These are phyloP conservation scores for Craniophora ligustri DNA, from an alignment of 2,888 invertebrate species.

Conservation along the genomic window DNA sequence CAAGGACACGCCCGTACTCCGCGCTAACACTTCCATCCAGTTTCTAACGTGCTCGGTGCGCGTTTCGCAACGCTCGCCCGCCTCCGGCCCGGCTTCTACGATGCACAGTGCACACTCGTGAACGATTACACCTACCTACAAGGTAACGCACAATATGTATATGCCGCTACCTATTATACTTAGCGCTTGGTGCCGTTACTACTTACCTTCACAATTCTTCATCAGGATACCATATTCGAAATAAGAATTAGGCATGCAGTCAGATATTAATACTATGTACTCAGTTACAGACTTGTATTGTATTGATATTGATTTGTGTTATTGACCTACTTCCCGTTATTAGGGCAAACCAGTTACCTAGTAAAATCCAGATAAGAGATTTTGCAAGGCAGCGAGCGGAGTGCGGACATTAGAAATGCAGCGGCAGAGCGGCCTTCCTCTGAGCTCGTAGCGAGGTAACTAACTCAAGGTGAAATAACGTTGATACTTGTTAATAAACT, in stretches of 20 bases:
- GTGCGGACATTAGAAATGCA: constrained; percentile 78
- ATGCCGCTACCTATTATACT: constrained; percentile 59
- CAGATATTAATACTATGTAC: too few species aligned
- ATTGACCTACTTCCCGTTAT: constrained; percentile 61
- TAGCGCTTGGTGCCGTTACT: constrained; percentile 50
- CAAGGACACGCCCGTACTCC: constrained; percentile 88
- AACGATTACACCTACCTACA: constrained; percentile 75
- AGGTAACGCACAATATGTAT: constrained; percentile 74
- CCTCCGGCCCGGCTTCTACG: constrained; percentile 74
- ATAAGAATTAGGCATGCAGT: neutral
- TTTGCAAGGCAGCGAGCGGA: constrained; percentile 69
- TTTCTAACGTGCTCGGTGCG: constrained; percentile 85
- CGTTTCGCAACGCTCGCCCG: constrained; percentile 83
- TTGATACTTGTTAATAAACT: constrained; percentile 77
- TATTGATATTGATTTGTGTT: too few species aligned
- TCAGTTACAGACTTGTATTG: too few species aligned
- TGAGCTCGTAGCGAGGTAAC: constrained; percentile 77
- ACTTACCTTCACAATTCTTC: constrained; percentile 10
- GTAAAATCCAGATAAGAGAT: constrained; percentile 66
- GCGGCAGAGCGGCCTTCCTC: constrained; percentile 78
- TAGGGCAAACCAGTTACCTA: constrained; percentile 57
- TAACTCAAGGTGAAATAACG: constrained; percentile 78
- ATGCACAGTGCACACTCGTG: constrained; percentile 76
- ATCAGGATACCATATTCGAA: constrained; percentile 1
- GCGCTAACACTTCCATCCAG: constrained; percentile 87